Percentiles rank a stretch among this genome's conserved stretches.
Evolutionary conservation across 1,140 invertebrate species (phyloP).

Genomic region (Cotesia glomerata): DNA sequence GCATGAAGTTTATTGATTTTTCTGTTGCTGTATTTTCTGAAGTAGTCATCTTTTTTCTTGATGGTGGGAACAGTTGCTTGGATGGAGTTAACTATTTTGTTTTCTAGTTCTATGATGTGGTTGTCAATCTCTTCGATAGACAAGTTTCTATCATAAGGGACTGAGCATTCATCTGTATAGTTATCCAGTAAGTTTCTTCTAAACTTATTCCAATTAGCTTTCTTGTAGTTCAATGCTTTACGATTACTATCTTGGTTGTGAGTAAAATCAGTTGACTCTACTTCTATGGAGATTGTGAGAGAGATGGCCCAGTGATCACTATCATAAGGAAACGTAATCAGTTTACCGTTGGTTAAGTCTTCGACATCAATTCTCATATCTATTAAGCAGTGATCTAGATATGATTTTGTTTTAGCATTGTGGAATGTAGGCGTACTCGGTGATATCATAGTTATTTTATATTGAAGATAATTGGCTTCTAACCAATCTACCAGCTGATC

Average conservation of each 20-base stretch:
- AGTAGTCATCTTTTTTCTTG: background rate
- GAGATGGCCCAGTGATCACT: slow-evolving; percentile 22
- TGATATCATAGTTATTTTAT: background rate
- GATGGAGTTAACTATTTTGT: background rate
- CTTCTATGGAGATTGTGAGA: background rate
- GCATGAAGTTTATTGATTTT: slow-evolving; percentile 15
- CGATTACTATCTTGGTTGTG: background rate
- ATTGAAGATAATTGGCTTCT: background rate
- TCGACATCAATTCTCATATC: slow-evolving; percentile 3
- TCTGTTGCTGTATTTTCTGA: slow-evolving; percentile 10
- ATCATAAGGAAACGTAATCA: slow-evolving; percentile 21
- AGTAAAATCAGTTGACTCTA: background rate
- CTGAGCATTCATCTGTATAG: background rate
- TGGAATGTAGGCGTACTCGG: slow-evolving; percentile 6
- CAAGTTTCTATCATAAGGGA: slow-evolving; percentile 18
- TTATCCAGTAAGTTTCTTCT: background rate
- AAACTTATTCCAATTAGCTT: slow-evolving; percentile 29
- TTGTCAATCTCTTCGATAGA: slow-evolving; percentile 25
- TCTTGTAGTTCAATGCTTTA: slow-evolving; percentile 17
- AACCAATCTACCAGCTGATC: slow-evolving; percentile 1
- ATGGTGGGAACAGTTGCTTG: background rate
- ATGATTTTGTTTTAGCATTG: background rate
- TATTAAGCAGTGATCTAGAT: slow-evolving; percentile 3
- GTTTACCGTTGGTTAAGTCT: slow-evolving; percentile 1
- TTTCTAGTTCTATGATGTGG: background rate